phyloP scores from a whole-genome alignment of 2,113 vertebrate species.

The Laterallus jamaicensis region DNA sequence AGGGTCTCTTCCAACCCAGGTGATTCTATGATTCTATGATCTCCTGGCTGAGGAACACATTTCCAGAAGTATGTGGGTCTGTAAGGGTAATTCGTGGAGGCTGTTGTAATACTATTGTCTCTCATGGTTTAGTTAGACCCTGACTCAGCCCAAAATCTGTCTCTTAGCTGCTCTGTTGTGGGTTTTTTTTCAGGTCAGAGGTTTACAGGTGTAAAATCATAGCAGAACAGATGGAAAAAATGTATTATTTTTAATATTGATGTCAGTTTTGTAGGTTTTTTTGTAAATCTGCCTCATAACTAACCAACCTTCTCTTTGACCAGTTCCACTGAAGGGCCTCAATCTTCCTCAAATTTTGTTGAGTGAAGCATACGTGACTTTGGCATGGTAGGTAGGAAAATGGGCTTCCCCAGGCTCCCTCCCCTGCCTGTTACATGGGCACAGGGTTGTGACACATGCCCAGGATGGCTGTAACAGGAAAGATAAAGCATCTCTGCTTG shows the following conservation, averaged over 20 bases:
- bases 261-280: too few relatives aligned
- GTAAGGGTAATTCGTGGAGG: neutral
- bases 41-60: neutral
- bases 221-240: neutral
- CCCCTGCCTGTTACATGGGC: accelerated
- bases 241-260: neutral
- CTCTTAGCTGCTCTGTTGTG: neutral
- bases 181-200: neutral
- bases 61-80: neutral
- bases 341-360: neutral
- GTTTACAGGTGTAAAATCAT: neutral
- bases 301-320: neutral
- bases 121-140: neutral
- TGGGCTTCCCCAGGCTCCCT: neutral
- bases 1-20: too few relatives aligned
- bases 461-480: accelerated
- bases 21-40: too few relatives aligned
- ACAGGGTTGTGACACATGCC: accelerated
- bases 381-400: accelerated
- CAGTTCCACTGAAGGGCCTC: neutral
- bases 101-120: neutral
- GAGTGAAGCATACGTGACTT: neutral
- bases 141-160: neutral
- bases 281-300: neutral
- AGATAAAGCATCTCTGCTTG: neutral